Evolutionary conservation across 2,888 invertebrate species (phyloP).

Genomic region (Nemurella pictetii): DNA sequence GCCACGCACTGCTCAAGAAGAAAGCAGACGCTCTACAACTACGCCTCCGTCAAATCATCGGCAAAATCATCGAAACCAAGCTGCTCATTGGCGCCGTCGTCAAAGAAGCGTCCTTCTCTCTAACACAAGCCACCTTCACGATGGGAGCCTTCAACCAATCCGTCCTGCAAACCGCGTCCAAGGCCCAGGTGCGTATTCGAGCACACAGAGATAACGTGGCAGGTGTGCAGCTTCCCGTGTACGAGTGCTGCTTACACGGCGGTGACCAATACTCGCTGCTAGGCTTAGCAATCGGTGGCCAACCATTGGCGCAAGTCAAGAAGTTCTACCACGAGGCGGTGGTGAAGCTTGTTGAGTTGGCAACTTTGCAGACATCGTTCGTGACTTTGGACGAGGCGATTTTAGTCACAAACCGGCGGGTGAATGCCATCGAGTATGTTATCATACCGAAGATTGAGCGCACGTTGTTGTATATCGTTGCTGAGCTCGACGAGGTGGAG

Average conservation of each 20-base stretch:
- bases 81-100: conserved; percentile 97
- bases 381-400: conserved; percentile 99
- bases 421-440: conserved; percentile 99
- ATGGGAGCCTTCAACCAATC: conserved; percentile 98
- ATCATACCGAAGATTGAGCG: conserved; percentile 96
- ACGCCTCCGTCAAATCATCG: conserved; percentile 94
- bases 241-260: conserved; percentile 93
- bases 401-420: conserved; percentile 97
- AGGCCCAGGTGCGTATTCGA: conserved; percentile 95
- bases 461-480: conserved; percentile 94
- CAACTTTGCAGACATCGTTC: conserved; percentile 97
- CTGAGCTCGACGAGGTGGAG: conserved; percentile 97
- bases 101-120: conserved; percentile 98
- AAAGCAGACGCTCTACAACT: conserved; percentile 99
- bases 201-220: conserved; percentile 99
- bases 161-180: conserved; percentile 97
- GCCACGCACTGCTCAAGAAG: conserved; percentile 97
- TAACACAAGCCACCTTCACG: conserved; percentile 98
- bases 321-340: conserved; percentile 97
- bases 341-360: conserved; percentile 92
- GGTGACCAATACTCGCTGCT: conserved; percentile 95
- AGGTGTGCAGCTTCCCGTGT: conserved; percentile 84
- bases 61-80: conserved; percentile 99
- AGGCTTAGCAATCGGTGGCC: conserved; percentile 95
- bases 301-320: conserved; percentile 94